Evolutionary conservation across 2,888 invertebrate species (phyloP).

Genomic region (Callimorpha dominula): DNA sequence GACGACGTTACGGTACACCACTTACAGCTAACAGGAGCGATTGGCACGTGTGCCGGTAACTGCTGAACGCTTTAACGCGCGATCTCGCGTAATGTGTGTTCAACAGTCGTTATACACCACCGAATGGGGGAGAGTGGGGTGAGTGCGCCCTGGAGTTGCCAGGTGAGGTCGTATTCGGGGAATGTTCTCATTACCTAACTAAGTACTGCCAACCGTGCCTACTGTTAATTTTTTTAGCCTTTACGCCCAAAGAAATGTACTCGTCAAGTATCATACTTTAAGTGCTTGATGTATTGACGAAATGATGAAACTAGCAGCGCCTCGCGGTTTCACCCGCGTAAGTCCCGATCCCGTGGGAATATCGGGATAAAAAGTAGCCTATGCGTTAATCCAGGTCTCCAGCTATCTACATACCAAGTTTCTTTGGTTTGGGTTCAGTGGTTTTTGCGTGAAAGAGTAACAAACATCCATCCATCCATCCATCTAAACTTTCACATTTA

Average conservation of each 20-base stretch:
- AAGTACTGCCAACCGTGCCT: neutral
- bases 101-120: slow-evolving; percentile 26
- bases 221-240: neutral
- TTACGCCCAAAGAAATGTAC: neutral
- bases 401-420: too few species aligned
- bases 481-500: too few species aligned
- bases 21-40: slow-evolving; percentile 1
- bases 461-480: too few species aligned
- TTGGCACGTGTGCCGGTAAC: slow-evolving; percentile 16
- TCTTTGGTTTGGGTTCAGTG: too few species aligned
- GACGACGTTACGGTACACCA: neutral
- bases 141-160: neutral
- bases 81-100: slow-evolving; percentile 24
- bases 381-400: too few species aligned
- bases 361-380: too few species aligned
- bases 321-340: too few species aligned
- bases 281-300: too few species aligned
- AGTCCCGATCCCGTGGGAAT: too few species aligned
- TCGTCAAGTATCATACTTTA: too few species aligned
- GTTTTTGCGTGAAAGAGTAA: too few species aligned
- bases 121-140: neutral
- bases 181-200: neutral
- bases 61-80: slow-evolving; percentile 5
- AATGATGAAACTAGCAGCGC: too few species aligned
- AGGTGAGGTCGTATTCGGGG: neutral